These are phyloP conservation scores for Alces alces DNA, from an alignment of 2,113 vertebrate genomes.

Conservation along the genomic window DNA sequence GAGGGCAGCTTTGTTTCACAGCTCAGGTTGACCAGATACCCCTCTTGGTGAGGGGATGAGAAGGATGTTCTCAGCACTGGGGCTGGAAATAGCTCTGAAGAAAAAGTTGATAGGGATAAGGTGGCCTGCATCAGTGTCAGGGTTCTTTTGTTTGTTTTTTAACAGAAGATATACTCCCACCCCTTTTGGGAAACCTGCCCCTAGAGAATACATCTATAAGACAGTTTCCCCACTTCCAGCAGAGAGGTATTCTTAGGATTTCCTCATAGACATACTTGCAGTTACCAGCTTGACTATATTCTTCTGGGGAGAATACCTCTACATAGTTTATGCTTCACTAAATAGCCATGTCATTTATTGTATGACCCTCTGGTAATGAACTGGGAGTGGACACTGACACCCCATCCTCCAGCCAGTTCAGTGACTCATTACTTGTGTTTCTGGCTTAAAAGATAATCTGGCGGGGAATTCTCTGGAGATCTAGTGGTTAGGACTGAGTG, in stretches of 20 bases:
- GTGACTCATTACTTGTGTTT: not conserved
- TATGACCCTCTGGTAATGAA: not conserved
- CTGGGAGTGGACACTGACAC: not conserved
- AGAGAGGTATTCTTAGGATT: not conserved
- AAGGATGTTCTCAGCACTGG: constrained; percentile 27
- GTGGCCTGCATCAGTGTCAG: not conserved
- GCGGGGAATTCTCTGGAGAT: not conserved
- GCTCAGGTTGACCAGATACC: constrained; percentile 8
- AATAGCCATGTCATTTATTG: not conserved
- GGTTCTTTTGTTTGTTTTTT: not conserved
- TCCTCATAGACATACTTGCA: not conserved
- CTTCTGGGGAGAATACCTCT: not conserved
- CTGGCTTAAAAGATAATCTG: not conserved
- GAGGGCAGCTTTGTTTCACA: constrained; percentile 32
- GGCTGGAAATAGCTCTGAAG: constrained; percentile 53
- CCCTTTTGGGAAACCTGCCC: not conserved
- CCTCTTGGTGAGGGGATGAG: not conserved
- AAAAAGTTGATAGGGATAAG: not conserved
- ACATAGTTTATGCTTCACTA: no score
- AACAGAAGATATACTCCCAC: not conserved
- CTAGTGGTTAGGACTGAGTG: not conserved
- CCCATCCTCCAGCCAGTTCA: not conserved
- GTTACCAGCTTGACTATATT: not conserved
- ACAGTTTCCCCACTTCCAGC: not conserved
- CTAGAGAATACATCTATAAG: not conserved